Evolutionary conservation across 1,140 invertebrate genomes (phyloP).

Genomic region (Psilanteris sp.): DNA sequence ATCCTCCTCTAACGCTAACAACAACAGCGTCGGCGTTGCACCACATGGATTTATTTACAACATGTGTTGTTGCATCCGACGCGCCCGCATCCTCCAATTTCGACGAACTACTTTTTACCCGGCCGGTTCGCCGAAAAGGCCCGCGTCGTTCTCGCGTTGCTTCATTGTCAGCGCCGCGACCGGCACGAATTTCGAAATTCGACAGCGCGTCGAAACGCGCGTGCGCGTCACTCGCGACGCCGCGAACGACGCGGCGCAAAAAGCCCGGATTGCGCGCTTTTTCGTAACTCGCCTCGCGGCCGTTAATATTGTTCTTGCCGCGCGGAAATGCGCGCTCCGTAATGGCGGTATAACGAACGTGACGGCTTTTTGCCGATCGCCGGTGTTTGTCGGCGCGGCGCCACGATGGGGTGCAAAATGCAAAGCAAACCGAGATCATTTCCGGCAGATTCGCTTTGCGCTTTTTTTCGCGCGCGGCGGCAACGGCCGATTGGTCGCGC

Average conservation of each 20-base stretch:
- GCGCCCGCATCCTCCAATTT: constrained; percentile 44
- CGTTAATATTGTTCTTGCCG: constrained; percentile 44
- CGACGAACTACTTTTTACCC: constrained; percentile 6
- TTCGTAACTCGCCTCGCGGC: constrained; percentile 13
- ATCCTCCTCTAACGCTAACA: constrained; percentile 66
- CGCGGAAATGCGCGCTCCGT: constrained; percentile 20
- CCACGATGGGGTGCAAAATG: constrained; percentile 57
- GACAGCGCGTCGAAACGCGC: neutral
- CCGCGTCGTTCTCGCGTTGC: neutral
- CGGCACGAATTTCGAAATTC: neutral
- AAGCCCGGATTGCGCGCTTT: constrained; percentile 8
- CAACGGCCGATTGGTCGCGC: too few relatives aligned
- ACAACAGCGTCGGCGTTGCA: constrained; percentile 66
- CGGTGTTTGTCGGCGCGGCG: constrained; percentile 41
- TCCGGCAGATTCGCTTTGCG: constrained; percentile 73
- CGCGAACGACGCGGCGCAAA: neutral
- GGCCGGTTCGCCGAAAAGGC: neutral
- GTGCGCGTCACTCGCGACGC: neutral
- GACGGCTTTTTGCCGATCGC: constrained; percentile 39
- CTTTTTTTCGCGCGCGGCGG: constrained; percentile 70
- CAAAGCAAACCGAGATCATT: constrained; percentile 71
- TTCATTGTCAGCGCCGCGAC: neutral
- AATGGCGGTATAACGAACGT: constrained; percentile 44
- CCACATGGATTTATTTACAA: constrained; percentile 73
- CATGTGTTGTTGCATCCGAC: constrained; percentile 67